phyloP scores from a whole-genome alignment of 2,113 vertebrate genomes.

The Tinamus guttatus region DNA sequence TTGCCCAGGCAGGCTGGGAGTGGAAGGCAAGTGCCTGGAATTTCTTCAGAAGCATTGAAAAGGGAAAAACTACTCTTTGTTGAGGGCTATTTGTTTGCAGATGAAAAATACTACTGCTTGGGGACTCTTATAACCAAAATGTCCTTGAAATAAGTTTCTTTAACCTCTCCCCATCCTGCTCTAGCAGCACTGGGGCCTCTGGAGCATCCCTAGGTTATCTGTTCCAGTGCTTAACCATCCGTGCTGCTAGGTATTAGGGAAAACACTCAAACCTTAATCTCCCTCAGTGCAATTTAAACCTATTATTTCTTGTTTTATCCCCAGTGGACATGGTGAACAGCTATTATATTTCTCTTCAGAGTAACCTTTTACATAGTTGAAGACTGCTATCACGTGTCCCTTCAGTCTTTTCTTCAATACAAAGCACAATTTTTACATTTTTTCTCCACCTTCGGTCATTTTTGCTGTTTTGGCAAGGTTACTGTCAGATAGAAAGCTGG shows the following conservation, averaged over 20 bases:
- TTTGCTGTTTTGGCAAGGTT: slow-evolving; percentile 31
- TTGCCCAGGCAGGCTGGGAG: not conserved
- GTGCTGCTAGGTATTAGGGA: not conserved
- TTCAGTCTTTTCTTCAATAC: slow-evolving; percentile 1
- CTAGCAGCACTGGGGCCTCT: not conserved
- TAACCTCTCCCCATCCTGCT: not conserved
- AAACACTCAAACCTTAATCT: slow-evolving; percentile 46
- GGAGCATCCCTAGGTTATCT: not conserved
- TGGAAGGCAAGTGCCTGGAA: not conserved
- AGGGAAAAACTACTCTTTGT: not conserved
- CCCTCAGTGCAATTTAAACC: slow-evolving; percentile 57
- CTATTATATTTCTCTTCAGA: slow-evolving; percentile 62
- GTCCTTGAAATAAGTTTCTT: slow-evolving; percentile 28
- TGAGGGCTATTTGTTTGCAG: not conserved
- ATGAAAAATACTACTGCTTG: not conserved
- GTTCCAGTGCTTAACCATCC: slow-evolving; percentile 14
- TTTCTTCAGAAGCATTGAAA: not conserved
- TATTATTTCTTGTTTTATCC: slow-evolving; percentile 67
- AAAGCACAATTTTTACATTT: slow-evolving; percentile 35
- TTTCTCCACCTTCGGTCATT: not conserved
- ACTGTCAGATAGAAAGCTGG: not conserved
- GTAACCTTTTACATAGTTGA: slow-evolving; percentile 60
- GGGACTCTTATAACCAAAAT: not conserved
- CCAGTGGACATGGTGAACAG: slow-evolving; percentile 27
- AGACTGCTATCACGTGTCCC: slow-evolving; percentile 33